phyloP scores from a whole-genome alignment of 1,140 invertebrate genomes.

The Caenorhabditis latens region DNA sequence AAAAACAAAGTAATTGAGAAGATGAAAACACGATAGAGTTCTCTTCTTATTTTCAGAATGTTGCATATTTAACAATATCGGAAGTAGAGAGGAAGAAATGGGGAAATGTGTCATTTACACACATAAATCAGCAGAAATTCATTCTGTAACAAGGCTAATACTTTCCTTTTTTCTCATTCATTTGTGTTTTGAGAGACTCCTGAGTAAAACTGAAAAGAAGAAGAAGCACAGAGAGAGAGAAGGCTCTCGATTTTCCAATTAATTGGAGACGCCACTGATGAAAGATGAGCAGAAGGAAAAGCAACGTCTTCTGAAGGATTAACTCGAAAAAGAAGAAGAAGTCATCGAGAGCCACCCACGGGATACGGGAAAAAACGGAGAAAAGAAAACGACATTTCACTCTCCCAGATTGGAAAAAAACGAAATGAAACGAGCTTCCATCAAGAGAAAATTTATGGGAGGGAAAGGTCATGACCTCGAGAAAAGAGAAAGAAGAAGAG shows the following conservation, averaged over 20 bases:
- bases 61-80: neutral
- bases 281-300: conserved; percentile 38
- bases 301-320: neutral
- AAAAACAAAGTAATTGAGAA: conserved; percentile 36
- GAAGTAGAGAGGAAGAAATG: neutral
- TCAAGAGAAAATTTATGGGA: neutral
- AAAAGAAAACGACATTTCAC: neutral
- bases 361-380: neutral
- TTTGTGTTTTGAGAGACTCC: neutral
- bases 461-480: neutral
- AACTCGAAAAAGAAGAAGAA: conserved; percentile 4
- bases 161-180: neutral
- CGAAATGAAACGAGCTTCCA: neutral
- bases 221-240: neutral
- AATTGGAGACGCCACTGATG: conserved; percentile 24
- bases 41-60: neutral
- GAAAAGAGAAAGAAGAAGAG: no score
- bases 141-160: conserved; percentile 17
- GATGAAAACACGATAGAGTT: neutral
- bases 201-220: neutral
- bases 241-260: conserved; percentile 52
- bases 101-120: conserved; percentile 30
- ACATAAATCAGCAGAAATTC: conserved; percentile 29
- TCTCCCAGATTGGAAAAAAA: conserved; percentile 32
- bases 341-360: conserved; percentile 21